Conservation (phyloP, 2,888 invertebrate species). For the Cataglyphis livida region DNA sequence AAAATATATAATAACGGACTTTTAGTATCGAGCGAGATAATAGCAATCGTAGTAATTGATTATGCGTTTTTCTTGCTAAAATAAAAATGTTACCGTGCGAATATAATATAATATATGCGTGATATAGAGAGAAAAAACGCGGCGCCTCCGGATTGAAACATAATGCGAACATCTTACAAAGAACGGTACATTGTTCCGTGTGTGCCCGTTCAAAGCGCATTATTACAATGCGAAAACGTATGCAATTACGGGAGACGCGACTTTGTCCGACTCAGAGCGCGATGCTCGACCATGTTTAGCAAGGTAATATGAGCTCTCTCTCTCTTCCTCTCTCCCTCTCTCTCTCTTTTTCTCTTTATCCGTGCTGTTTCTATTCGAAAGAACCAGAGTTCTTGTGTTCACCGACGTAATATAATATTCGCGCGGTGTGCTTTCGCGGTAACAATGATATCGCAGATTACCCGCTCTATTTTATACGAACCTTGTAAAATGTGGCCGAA, state of each 20-base stretch:
- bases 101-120: neutral
- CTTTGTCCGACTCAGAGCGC: constrained; percentile 23
- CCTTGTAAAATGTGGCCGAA: constrained; percentile 12
- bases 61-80: neutral
- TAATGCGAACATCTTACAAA: constrained; percentile 24
- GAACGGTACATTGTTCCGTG: constrained; percentile 2
- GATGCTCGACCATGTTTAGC: constrained; percentile 39
- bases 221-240: constrained; percentile 38
- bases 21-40: neutral
- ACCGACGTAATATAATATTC: constrained; percentile 49
- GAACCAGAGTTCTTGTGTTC: constrained; percentile 48
- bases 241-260: constrained; percentile 31
- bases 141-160: constrained; percentile 11
- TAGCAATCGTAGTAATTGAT: neutral
- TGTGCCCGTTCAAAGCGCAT: constrained; percentile 41
- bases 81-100: neutral
- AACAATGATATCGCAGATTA: constrained; percentile 42
- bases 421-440: constrained; percentile 30
- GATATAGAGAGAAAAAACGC: neutral
- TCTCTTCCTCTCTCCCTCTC: neutral
- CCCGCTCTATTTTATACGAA: constrained; percentile 26
- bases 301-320: constrained; percentile 27
- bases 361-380: constrained; percentile 3
- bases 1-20: neutral
- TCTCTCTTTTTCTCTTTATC: neutral